These are phyloP conservation scores for Oryzias dopingdopingensis DNA, from an alignment of 2,797 vertebrate species.

Conservation along the genomic window DNA sequence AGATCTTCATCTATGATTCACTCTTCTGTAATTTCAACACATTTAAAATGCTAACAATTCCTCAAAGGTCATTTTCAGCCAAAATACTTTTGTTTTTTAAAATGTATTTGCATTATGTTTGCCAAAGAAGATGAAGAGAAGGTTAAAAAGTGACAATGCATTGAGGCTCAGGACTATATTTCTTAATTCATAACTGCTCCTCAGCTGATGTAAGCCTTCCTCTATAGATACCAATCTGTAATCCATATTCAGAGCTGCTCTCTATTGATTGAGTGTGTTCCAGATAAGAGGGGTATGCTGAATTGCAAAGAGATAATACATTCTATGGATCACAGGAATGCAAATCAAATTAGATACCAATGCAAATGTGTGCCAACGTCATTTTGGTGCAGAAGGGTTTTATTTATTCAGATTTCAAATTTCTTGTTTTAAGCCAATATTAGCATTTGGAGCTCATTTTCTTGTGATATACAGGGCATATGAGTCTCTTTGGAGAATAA, in stretches of 20 bases:
- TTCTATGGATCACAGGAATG: conserved; percentile 75
- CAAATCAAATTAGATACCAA: conserved; percentile 74
- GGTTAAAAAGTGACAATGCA: conserved; percentile 7
- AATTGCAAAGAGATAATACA: conserved; percentile 72
- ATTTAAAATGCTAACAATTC: neutral
- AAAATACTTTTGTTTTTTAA: too few species aligned
- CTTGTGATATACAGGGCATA: conserved; percentile 26
- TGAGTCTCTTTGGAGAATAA: conserved; percentile 46
- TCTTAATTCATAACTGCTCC: conserved; percentile 36
- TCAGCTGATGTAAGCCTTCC: conserved; percentile 40
- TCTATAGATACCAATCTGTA: conserved; percentile 60
- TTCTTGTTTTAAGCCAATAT: conserved; percentile 48
- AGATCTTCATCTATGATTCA: conserved; percentile 16
- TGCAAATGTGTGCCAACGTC: conserved; percentile 72
- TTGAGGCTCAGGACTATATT: conserved; percentile 24
- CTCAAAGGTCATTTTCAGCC: neutral
- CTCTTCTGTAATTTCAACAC: neutral
- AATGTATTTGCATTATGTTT: neutral
- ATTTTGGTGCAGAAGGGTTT: conserved; percentile 60
- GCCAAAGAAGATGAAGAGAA: conserved; percentile 10
- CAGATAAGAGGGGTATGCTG: conserved; percentile 72
- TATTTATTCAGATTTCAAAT: conserved; percentile 57
- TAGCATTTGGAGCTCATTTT: conserved; percentile 54
- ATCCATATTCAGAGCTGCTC: conserved; percentile 76
- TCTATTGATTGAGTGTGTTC: conserved; percentile 72